A percentile compares a stretch with the other conserved stretches of the same genome.
These are phyloP conservation scores for Burhinus oedicnemus DNA, from an alignment of 2,113 vertebrate species.

Conservation along the genomic window DNA sequence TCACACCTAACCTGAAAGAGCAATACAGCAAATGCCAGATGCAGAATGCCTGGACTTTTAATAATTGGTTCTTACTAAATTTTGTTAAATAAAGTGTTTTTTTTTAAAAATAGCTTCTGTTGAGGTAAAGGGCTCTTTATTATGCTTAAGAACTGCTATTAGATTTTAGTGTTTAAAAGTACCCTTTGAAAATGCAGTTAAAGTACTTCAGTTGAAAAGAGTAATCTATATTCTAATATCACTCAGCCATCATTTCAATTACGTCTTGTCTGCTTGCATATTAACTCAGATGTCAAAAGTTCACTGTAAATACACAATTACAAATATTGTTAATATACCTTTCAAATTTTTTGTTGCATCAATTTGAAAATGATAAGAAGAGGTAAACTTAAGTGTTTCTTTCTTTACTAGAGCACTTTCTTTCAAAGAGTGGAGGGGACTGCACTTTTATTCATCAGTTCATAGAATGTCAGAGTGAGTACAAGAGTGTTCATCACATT, in stretches of 20 bases:
- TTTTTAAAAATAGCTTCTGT: background rate
- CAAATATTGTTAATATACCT: conserved; percentile 31
- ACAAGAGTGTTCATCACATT: conserved; percentile 83
- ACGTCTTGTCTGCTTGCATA: conserved; percentile 25
- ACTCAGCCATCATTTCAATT: background rate
- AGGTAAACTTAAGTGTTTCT: conserved; percentile 82
- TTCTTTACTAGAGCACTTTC: conserved; percentile 95
- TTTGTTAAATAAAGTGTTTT: background rate
- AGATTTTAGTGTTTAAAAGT: background rate
- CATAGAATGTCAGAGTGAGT: conserved; percentile 97
- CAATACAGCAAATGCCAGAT: background rate
- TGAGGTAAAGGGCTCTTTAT: background rate
- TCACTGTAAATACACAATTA: conserved; percentile 5
- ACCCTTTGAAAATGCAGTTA: background rate
- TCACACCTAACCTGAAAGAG: background rate
- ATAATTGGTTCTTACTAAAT: background rate
- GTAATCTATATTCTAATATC: background rate
- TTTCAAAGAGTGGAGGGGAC: conserved; percentile 95
- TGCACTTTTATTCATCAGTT: conserved; percentile 94
- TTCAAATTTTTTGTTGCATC: conserved; percentile 71
- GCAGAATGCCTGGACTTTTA: background rate
- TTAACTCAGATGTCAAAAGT: background rate
- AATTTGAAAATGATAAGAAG: conserved; percentile 67
- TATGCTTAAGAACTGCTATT: background rate
- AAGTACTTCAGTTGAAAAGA: background rate